These are phyloP conservation scores for Callithrix jacchus DNA, from an alignment of 2,113 vertebrate genomes.

Conservation along the genomic window DNA sequence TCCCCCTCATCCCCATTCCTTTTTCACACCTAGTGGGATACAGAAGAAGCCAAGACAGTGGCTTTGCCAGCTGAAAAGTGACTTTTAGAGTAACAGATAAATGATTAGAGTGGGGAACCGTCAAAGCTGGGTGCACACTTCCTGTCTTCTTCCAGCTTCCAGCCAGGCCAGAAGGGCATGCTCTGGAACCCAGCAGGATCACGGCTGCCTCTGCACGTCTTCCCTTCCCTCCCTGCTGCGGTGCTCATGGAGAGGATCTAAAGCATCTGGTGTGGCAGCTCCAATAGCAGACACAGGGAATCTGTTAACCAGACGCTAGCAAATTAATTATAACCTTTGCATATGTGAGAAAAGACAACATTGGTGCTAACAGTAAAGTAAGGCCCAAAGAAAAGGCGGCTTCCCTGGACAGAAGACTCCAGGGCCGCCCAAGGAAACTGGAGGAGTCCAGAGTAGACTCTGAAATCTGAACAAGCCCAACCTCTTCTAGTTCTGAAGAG, in stretches of 20 bases:
- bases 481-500: neutral
- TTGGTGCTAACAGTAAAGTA: slow-evolving; percentile 71
- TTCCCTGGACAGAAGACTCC: slow-evolving; percentile 19
- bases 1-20: slow-evolving; percentile 47
- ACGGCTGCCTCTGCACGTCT: slow-evolving; percentile 39
- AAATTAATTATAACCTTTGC: slow-evolving; percentile 39
- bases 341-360: slow-evolving; percentile 52
- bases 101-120: neutral
- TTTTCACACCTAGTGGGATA: slow-evolving; percentile 42
- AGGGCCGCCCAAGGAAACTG: neutral
- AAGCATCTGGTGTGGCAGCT: slow-evolving; percentile 18
- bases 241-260: slow-evolving; percentile 22
- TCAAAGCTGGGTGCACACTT: slow-evolving; percentile 36
- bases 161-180: neutral
- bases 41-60: slow-evolving; percentile 56
- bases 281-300: neutral
- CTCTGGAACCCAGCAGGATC: slow-evolving; percentile 18
- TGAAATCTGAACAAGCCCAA: neutral
- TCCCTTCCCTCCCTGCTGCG: slow-evolving; percentile 44
- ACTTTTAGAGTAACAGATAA: neutral
- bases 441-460: slow-evolving; percentile 11
- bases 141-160: slow-evolving; percentile 52
- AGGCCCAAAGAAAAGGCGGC: slow-evolving; percentile 19
- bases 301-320: slow-evolving; percentile 22
- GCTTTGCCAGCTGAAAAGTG: slow-evolving; percentile 51